These are phyloP conservation scores for Drosophila lutescens DNA, from an alignment of 2,888 invertebrate genomes.

Conservation along the genomic window DNA sequence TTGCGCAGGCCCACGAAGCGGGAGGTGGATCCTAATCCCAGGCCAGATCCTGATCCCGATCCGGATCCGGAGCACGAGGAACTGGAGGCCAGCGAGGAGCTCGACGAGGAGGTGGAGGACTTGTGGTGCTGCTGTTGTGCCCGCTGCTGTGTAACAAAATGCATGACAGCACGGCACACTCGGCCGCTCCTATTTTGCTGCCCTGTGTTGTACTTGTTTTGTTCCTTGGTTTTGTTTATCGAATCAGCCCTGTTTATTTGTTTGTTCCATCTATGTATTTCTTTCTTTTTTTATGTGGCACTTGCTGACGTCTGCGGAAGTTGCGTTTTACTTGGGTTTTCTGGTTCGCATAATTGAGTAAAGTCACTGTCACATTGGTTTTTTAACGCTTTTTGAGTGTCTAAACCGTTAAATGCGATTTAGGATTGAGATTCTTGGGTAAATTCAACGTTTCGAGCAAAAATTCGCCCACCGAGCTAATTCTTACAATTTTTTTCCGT, in stretches of 20 bases:
- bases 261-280: slow-evolving; percentile 15
- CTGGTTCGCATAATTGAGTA: slow-evolving; percentile 52
- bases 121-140: slow-evolving; percentile 57
- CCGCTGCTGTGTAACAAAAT: slow-evolving; percentile 72
- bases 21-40: slow-evolving; percentile 1
- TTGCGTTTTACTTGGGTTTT: slow-evolving; percentile 62
- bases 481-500: slow-evolving; percentile 51
- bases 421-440: slow-evolving; percentile 61
- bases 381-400: background rate
- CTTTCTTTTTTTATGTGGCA: slow-evolving; percentile 17
- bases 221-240: slow-evolving; percentile 2
- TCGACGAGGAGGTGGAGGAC: slow-evolving; percentile 42
- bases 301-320: slow-evolving; percentile 71
- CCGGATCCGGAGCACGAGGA: slow-evolving; percentile 27
- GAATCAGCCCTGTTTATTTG: slow-evolving; percentile 15
- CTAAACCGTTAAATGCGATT: slow-evolving; percentile 44
- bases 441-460: slow-evolving; percentile 26
- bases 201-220: background rate
- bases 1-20: slow-evolving; percentile 64
- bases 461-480: slow-evolving; percentile 20
- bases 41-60: slow-evolving; percentile 14
- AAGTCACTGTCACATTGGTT: slow-evolving; percentile 19
- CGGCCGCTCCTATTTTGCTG: slow-evolving; percentile 30
- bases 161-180: slow-evolving; percentile 69
- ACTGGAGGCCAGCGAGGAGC: slow-evolving; percentile 39